Base-by-base conservation (phyloP, 2,797 vertebrate species). In the Cuculus canorus region DNA sequence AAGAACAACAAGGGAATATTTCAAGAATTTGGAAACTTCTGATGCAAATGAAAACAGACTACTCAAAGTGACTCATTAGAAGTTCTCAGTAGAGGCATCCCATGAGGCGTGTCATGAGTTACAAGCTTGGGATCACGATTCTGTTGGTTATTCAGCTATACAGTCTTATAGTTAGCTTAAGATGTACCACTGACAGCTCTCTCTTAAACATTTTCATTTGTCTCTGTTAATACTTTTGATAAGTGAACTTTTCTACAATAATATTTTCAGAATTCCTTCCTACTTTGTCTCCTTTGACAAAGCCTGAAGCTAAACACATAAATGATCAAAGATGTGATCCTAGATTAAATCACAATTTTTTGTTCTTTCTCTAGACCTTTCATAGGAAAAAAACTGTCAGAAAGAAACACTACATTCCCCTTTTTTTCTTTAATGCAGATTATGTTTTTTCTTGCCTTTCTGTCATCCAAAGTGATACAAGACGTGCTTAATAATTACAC, bases 31-130 rank as follows among this genome's bases (percentile, higher is more conserved):
- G 39, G 43, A 91, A 96, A 93, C 75, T 90, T 93, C 73, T 96
- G 95, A 96, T 92, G 78, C 27, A 96, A 96, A 97, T 97, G 68
- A 93, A 92, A 97, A 59, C 17, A 93, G 96, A 96, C 95, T 96
- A 65, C 71, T 95, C 92, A 92, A 97, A 97, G 73, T 96, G 96
- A 96, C 81, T 97, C 88, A 97, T 96, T 97, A 96, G 59, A 95
- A 95, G 70, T 93, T 92, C 73, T 93, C 43, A 65, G 85, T 54
- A 66, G 65, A 95, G 82, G 37, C 65, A 93, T 91, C 75, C 95
- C 92, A 90, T 32, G 64, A 96, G 95, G 70, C 68, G 92, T 50
- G 79, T 95, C 73, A 86, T 16, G 64, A 95, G 95, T 69, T 75
- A 90, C 41, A 81, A 87, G 24, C 45, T 64, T 82, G 60, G 39